phyloP scores from a whole-genome alignment of 2,797 vertebrate species.

The Tragopan temminckii region DNA sequence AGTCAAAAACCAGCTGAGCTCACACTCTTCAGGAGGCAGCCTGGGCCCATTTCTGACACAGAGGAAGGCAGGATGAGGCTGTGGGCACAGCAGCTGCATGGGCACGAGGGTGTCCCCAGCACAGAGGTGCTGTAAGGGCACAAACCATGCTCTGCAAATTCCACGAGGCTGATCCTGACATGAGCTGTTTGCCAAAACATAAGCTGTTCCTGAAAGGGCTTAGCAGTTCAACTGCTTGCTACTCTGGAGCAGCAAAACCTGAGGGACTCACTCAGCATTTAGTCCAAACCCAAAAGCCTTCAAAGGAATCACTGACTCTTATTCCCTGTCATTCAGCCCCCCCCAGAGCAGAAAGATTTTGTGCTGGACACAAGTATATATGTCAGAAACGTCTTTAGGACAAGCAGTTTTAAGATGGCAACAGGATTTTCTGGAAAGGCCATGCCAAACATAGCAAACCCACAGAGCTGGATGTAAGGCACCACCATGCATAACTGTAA shows the following conservation, averaged over 20 bases:
- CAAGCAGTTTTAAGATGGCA: not conserved
- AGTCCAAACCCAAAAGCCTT: not conserved
- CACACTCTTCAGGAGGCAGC: not conserved
- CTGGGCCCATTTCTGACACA: too few species aligned
- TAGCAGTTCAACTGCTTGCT: not conserved
- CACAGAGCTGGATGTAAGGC: not conserved
- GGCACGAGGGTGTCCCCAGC: fast-evolving
- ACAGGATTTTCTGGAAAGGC: not conserved
- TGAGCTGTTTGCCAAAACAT: not conserved
- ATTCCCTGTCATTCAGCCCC: not conserved
- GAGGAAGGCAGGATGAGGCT: not conserved
- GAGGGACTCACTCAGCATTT: not conserved
- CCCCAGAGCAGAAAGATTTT: not conserved
- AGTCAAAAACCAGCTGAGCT: not conserved
- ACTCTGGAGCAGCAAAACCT: not conserved
- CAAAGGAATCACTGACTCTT: not conserved
- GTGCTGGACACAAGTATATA: not conserved
- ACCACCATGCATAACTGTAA: not conserved
- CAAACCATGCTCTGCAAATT: not conserved
- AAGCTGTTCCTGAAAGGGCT: constrained; percentile 11
- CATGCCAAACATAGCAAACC: not conserved
- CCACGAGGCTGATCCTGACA: not conserved
- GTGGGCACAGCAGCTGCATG: not conserved
- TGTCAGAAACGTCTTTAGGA: not conserved
- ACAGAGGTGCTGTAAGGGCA: not conserved